phyloP scores from a whole-genome alignment of 2,888 invertebrate species.

The Drosophila vallismaia region DNA sequence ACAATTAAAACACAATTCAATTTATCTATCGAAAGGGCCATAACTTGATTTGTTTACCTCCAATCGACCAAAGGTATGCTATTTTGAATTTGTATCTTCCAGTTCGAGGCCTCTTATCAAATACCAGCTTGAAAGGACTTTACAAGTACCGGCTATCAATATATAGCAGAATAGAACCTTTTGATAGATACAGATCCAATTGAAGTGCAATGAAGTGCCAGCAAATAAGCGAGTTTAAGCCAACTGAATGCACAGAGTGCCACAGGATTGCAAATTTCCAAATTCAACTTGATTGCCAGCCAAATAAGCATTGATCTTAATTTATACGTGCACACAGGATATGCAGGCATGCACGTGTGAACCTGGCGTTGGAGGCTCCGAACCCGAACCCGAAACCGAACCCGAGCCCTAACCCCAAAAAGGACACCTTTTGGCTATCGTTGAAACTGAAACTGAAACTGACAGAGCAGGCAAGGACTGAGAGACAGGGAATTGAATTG shows the following conservation, averaged over 20 bases:
- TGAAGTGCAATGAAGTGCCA: constrained; percentile 31
- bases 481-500: constrained; percentile 19
- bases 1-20: no score
- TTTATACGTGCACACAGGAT: constrained; percentile 12
- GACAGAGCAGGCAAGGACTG: neutral
- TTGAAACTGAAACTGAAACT: neutral
- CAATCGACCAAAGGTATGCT: no score
- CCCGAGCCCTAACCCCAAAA: neutral
- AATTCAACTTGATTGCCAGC: constrained; percentile 30
- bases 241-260: constrained; percentile 14
- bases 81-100: no score
- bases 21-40: no score
- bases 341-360: neutral
- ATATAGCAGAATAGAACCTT: neutral
- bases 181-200: constrained; percentile 4
- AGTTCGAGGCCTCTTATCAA: no score
- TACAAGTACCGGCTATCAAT: neutral
- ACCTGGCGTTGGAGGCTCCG: neutral
- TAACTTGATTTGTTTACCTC: no score
- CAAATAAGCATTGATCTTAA: constrained; percentile 41
- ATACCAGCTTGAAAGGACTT: no score
- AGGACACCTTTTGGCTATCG: constrained; percentile 18
- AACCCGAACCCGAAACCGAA: no score
- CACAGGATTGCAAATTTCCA: constrained; percentile 1
- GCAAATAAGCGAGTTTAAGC: constrained; percentile 12